Evolutionary conservation across 2,888 invertebrate species (phyloP).

Genomic region (Poecilobothrus nobilitatus): DNA sequence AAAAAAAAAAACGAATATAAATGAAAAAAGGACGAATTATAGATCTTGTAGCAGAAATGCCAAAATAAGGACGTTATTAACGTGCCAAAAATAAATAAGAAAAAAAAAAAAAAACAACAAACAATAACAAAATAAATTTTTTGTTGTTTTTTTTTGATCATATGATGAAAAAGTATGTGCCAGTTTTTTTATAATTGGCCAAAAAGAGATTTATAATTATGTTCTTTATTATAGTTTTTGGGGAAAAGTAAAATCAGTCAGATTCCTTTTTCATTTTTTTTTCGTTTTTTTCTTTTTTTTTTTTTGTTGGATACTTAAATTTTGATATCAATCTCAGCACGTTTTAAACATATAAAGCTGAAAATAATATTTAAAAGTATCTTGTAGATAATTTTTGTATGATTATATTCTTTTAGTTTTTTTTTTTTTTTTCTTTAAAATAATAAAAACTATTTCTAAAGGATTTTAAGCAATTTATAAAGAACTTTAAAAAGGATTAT

Average conservation of each 20-base stretch:
- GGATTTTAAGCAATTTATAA: too few relatives aligned
- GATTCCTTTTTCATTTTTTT: not conserved
- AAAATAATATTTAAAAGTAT: too few relatives aligned
- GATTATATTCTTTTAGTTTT: too few relatives aligned
- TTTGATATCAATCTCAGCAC: not conserved
- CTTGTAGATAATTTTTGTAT: too few relatives aligned
- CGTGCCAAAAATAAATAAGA: not conserved
- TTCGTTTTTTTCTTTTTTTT: not conserved
- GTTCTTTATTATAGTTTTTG: not conserved
- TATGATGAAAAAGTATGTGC: not conserved
- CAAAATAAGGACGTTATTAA: not conserved
- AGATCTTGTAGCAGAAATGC: not conserved
- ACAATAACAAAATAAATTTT: not conserved
- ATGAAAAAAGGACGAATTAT: not conserved
- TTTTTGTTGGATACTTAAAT: too few relatives aligned
- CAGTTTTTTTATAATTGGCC: not conserved
- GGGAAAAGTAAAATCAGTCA: too few relatives aligned
- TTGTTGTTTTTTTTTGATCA: too few relatives aligned
- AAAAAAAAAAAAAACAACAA: too few relatives aligned
- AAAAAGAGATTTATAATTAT: constrained; percentile 1
- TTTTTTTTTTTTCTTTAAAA: too few relatives aligned
- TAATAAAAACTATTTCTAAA: too few relatives aligned
- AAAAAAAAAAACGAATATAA: too few relatives aligned
- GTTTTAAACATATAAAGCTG: not conserved
- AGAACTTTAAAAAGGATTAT: too few relatives aligned